Conservation (phyloP, 2,797 vertebrate species). For the Premnoplex brunnescens region DNA sequence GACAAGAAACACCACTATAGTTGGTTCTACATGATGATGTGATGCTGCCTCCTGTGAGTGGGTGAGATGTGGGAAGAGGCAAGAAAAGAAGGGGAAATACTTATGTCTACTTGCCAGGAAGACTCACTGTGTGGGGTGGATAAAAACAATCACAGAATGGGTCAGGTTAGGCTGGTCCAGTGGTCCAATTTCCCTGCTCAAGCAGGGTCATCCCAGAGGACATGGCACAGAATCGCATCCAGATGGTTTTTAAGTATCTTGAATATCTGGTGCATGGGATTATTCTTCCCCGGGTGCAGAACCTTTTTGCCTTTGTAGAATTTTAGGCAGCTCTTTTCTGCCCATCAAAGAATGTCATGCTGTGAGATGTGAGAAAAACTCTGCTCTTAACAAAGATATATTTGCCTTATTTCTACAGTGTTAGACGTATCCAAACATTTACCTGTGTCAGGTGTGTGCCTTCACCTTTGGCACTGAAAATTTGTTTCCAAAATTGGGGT, state of each 20-base stretch:
- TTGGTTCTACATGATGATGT: accelerated
- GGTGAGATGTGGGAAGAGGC: neutral
- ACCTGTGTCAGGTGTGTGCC: accelerated
- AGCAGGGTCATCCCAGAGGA: neutral
- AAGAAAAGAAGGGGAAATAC: neutral
- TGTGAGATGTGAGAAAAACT: neutral
- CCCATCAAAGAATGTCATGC: too few relatives aligned
- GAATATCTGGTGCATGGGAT: too few relatives aligned
- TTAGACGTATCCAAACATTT: too few relatives aligned
- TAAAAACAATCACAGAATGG: neutral
- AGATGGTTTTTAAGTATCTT: neutral
- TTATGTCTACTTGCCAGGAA: neutral
- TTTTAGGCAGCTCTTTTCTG: neutral
- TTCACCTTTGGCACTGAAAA: neutral
- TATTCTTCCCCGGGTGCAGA: neutral
- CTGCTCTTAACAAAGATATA: neutral
- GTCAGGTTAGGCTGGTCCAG: neutral
- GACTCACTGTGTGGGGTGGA: neutral
- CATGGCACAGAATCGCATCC: neutral
- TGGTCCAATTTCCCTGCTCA: neutral
- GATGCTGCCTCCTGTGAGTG: neutral
- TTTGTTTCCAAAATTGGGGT: neutral
- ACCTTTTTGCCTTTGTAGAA: neutral
- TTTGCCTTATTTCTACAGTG: neutral
- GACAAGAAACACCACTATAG: neutral